These are phyloP conservation scores for Drosophila phalerata DNA, from an alignment of 2,888 invertebrate genomes.

Conservation along the genomic window DNA sequence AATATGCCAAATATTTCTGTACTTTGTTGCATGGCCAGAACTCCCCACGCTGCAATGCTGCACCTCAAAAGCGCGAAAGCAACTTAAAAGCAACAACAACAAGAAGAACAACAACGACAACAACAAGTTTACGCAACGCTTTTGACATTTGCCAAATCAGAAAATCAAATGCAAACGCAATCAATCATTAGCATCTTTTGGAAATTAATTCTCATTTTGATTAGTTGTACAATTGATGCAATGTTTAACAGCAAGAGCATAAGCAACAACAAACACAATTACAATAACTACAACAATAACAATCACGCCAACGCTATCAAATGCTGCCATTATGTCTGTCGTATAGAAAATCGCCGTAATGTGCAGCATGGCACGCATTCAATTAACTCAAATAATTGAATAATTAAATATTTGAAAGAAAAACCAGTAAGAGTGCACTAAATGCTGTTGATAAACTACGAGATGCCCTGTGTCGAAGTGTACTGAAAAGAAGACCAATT, in stretches of 20 bases:
- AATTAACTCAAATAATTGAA: slow-evolving; percentile 77
- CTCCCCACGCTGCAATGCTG: slow-evolving; percentile 41
- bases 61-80: slow-evolving; percentile 36
- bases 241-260: slow-evolving; percentile 27
- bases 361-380: slow-evolving; percentile 72
- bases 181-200: slow-evolving; percentile 77
- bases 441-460: neutral
- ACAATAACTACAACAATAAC: slow-evolving; percentile 19
- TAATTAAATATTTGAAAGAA: slow-evolving; percentile 56
- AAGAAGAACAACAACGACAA: neutral
- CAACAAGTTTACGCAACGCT: slow-evolving; percentile 58
- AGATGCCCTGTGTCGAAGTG: slow-evolving; percentile 43
- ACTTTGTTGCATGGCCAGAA: slow-evolving; percentile 10
- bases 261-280: slow-evolving; percentile 19
- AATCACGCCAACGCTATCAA: slow-evolving; percentile 64
- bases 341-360: slow-evolving; percentile 58
- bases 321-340: slow-evolving; percentile 79
- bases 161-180: slow-evolving; percentile 65
- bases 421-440: slow-evolving; percentile 5
- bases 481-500: neutral
- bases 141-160: slow-evolving; percentile 65
- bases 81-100: slow-evolving; percentile 5
- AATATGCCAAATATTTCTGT: slow-evolving; percentile 21
- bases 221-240: slow-evolving; percentile 51
- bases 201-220: slow-evolving; percentile 73